Base-by-base conservation (phyloP, 2,113 vertebrate species). In the Onychorhynchus coronatus region DNA sequence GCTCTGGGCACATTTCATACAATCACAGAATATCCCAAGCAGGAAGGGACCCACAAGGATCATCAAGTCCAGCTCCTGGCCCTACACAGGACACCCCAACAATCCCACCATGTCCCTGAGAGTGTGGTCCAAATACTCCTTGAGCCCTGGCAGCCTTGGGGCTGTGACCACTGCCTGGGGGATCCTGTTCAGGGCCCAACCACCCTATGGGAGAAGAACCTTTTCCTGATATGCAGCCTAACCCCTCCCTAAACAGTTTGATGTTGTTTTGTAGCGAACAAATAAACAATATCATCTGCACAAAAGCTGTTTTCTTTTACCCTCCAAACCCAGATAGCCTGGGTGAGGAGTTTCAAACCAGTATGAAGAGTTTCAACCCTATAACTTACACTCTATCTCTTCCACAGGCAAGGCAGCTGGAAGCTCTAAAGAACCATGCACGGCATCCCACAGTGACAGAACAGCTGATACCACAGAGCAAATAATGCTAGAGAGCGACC, bases 21-120 rank as follows among this genome's bases (percentile, higher is more conserved):
- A 30, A 9, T 33, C 14, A 22, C 10, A 41, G 18, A 63, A 30
- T 41, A 63, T 41, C 61, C 39, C 25, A 25, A 55, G 35, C 0
- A 16, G 25, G 47, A 16, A 49, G 22, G 24, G 5, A 41, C 21
- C 5, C 39, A 30, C 4, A 1, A 2, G 41, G 39, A 47, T 10
- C 5, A 30, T 2, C 0, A 0, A 75, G 37, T 7, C 28, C 46
- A 53, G 16, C 18, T 0, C 52, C 33, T 6, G 13, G 0, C 25
- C 41, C 62, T 55, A 55, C 63, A 2, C 24, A 55, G 30, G n/a
- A 68, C 20, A 0, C 20, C 37, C 52, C 78, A 53, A 39, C 22
- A 68, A 1, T 1, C 62, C 55, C 70, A 53, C 24, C 53, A 41
- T 41, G 62, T 8, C n/a, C 62, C 71, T 41, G 46, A n/a, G 15